Percentiles rank a stretch among this genome's conserved stretches.
These are phyloP conservation scores for Drosophila austrosaltans DNA, from an alignment of 2,888 invertebrate genomes.

Conservation along the genomic window DNA sequence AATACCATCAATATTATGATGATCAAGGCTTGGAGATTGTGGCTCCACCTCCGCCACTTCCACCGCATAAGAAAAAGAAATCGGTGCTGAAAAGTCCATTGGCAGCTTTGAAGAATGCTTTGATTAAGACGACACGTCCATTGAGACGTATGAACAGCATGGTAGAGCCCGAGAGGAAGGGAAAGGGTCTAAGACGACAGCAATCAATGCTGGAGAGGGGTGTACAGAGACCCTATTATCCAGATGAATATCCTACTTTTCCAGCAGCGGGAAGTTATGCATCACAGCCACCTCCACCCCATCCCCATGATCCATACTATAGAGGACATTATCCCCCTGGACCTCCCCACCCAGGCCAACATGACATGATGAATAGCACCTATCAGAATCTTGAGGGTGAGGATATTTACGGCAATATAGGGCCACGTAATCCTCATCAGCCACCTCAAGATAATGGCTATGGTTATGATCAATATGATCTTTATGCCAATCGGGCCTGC, in stretches of 20 bases:
- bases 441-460: constrained; percentile 56
- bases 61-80: constrained; percentile 82
- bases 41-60: constrained; percentile 78
- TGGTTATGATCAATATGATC: constrained; percentile 78
- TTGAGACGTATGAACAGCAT: constrained; percentile 83
- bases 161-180: constrained; percentile 82
- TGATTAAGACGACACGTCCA: constrained; percentile 82
- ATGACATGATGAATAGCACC: constrained; percentile 81
- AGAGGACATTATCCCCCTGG: constrained; percentile 58
- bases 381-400: constrained; percentile 82
- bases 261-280: constrained; percentile 79
- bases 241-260: constrained; percentile 82
- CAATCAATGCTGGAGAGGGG: constrained; percentile 83
- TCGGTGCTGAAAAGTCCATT: constrained; percentile 83
- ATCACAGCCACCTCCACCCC: constrained; percentile 49
- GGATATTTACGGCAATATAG: constrained; percentile 82
- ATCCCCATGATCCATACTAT: constrained; percentile 67
- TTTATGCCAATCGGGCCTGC: constrained; percentile 83
- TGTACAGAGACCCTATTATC: constrained; percentile 81
- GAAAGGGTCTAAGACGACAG: constrained; percentile 81
- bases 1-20: constrained; percentile 74
- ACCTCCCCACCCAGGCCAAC: constrained; percentile 53
- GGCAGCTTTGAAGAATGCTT: constrained; percentile 82
- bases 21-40: constrained; percentile 60
- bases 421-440: constrained; percentile 43